Percentiles rank a stretch among this genome's conserved stretches.
These are phyloP conservation scores for Dichetophora obliterata DNA, from an alignment of 2,888 invertebrate genomes.

Conservation along the genomic window DNA sequence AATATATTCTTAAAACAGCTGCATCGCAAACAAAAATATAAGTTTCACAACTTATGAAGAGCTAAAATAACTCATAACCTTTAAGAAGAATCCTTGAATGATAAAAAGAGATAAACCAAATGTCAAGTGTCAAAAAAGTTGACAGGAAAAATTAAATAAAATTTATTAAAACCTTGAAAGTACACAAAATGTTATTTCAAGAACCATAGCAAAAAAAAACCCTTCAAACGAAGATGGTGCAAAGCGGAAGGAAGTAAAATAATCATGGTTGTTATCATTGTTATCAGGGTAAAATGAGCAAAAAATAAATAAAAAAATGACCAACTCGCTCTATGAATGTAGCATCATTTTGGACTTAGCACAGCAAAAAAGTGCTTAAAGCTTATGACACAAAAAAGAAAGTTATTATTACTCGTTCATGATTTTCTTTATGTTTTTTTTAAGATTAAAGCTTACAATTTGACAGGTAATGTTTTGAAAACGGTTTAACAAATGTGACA, in stretches of 20 bases:
- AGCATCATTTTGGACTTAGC: slow-evolving; percentile 29
- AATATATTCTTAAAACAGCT: background rate
- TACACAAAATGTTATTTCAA: background rate
- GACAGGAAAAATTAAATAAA: slow-evolving; percentile 11
- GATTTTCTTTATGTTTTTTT: background rate
- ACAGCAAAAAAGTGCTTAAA: slow-evolving; percentile 30
- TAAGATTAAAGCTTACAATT: slow-evolving; percentile 32
- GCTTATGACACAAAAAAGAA: slow-evolving; percentile 37
- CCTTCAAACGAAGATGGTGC: background rate
- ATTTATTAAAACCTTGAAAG: background rate
- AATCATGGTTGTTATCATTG: slow-evolving; percentile 50
- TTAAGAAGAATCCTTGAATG: background rate
- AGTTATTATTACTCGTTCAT: background rate
- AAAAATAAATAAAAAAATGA: slow-evolving; percentile 47
- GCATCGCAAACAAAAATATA: background rate
- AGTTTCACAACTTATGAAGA: background rate
- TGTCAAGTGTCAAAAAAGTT: slow-evolving; percentile 9
- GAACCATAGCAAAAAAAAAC: slow-evolving; percentile 4
- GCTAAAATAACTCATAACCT: background rate
- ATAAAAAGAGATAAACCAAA: slow-evolving; percentile 2
- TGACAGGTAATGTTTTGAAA: slow-evolving; percentile 39
- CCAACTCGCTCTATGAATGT: background rate
- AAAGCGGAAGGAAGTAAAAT: slow-evolving; percentile 30
- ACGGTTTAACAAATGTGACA: slow-evolving; percentile 3
- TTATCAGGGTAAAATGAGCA: slow-evolving; percentile 15